Percentiles rank a stretch among this genome's conserved stretches.
These are phyloP conservation scores for Hystrix cristata DNA, from an alignment of 2,113 vertebrate genomes.

Conservation along the genomic window DNA sequence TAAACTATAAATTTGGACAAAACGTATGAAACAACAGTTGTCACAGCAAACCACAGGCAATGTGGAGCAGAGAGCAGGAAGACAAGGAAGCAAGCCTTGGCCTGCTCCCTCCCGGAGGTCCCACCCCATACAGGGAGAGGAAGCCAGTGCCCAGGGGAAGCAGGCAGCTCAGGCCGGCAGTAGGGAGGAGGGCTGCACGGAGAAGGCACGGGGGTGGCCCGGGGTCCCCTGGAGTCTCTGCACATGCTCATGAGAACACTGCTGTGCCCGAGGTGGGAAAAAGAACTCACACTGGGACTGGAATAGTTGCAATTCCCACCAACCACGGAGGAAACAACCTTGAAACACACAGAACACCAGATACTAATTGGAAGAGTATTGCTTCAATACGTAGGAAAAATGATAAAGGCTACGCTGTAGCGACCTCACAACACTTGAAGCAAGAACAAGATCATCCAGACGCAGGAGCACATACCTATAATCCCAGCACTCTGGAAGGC, in stretches of 20 bases:
- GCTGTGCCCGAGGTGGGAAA: not conserved
- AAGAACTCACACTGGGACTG: not conserved
- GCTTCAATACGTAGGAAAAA: not conserved
- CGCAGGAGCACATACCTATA: not conserved
- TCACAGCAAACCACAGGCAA: not conserved
- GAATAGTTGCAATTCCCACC: not conserved
- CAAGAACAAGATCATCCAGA: not conserved
- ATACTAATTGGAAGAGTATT: accelerated
- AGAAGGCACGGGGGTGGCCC: accelerated
- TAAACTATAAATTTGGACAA: not conserved
- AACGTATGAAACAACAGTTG: not conserved
- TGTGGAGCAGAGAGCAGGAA: not conserved
- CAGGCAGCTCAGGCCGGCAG: not conserved
- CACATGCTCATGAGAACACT: not conserved
- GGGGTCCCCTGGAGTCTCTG: not conserved
- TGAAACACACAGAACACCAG: not conserved
- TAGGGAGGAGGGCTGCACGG: not conserved
- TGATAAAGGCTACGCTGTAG: not conserved
- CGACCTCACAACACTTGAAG: too few species aligned
- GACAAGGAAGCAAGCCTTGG: not conserved
- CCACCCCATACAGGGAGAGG: not conserved
- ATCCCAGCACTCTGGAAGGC: not conserved
- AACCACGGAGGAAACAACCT: not conserved
- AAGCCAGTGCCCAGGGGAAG: not conserved
- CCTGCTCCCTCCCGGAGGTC: not conserved